Conservation (phyloP, 2,888 invertebrate species). For the Cynaeus angustus region DNA sequence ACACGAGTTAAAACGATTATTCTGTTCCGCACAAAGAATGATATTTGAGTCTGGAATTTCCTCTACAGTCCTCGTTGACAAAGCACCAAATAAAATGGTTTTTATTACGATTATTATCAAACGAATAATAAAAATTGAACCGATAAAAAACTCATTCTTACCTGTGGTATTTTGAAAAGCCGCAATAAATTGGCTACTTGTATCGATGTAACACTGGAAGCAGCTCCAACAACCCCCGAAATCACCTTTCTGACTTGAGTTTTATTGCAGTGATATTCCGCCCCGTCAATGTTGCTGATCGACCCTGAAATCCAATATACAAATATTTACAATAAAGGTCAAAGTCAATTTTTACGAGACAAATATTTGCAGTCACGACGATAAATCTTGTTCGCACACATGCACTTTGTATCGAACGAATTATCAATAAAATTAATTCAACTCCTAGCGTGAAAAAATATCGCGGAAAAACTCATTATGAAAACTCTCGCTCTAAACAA, state of each 20-base stretch:
- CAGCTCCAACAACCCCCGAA: constrained; percentile 90
- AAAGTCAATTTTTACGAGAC: constrained; percentile 33
- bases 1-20: too few species aligned
- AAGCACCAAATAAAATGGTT: too few species aligned
- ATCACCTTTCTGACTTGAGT: constrained; percentile 89
- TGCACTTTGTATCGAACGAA: background rate
- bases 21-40: too few species aligned
- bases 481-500: too few species aligned
- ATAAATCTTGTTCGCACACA: constrained; percentile 10
- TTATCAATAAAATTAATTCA: constrained; percentile 4
- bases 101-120: too few species aligned
- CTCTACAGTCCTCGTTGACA: too few species aligned
- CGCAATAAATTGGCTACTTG: constrained; percentile 95
- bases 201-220: constrained; percentile 95
- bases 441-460: background rate
- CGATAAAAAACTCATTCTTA: constrained; percentile 52
- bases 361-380: constrained; percentile 26
- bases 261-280: constrained; percentile 89
- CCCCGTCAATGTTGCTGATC: constrained; percentile 94
- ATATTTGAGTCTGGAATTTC: too few species aligned
- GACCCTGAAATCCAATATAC: constrained; percentile 80
- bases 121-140: too few species aligned
- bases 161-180: constrained; percentile 92
- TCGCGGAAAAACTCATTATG: background rate
- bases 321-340: constrained; percentile 44